Evolutionary conservation across 2,888 invertebrate genomes (phyloP).

Genomic region (Lapara coniferarum): DNA sequence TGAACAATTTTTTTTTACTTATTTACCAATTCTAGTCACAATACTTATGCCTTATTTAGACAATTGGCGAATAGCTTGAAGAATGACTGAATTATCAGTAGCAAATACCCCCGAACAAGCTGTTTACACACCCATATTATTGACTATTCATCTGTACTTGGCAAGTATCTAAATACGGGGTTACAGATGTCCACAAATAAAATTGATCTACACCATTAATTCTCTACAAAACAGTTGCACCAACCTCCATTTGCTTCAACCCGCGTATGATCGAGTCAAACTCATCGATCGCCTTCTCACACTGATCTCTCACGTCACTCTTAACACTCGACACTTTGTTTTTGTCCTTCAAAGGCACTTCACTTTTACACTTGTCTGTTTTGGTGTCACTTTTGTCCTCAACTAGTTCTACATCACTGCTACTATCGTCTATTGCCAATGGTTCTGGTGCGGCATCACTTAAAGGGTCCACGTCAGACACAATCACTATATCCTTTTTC

Average conservation of each 20-base stretch:
- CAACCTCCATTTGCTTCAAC: slow-evolving; percentile 74
- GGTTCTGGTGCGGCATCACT: slow-evolving; percentile 61
- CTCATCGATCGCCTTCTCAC: slow-evolving; percentile 63
- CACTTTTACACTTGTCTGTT: slow-evolving; percentile 63
- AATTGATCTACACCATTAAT: too few species aligned
- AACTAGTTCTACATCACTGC: slow-evolving; percentile 78
- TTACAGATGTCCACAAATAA: too few species aligned
- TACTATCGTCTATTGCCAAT: slow-evolving; percentile 73
- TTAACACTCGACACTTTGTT: slow-evolving; percentile 47
- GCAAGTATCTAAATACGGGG: too few species aligned
- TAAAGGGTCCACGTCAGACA: slow-evolving; percentile 73
- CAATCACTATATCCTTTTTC: slow-evolving; percentile 71
- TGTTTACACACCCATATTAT: too few species aligned
- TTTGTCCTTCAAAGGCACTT: slow-evolving; percentile 68
- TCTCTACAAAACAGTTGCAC: slow-evolving; percentile 30
- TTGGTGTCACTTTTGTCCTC: slow-evolving; percentile 62
- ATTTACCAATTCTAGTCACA: too few species aligned
- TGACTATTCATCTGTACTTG: too few species aligned
- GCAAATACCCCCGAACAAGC: too few species aligned
- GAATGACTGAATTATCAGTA: too few species aligned
- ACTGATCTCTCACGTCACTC: slow-evolving; percentile 48
- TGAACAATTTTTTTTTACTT: too few species aligned
- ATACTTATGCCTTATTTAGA: too few species aligned
- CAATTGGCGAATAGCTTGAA: too few species aligned
- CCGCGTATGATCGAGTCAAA: slow-evolving; percentile 69